Evolutionary conservation across 1,140 invertebrate genomes (phyloP), one percentile per base, ranked within the genome.

Genomic region (Drosophila nigrodunni): DNA sequence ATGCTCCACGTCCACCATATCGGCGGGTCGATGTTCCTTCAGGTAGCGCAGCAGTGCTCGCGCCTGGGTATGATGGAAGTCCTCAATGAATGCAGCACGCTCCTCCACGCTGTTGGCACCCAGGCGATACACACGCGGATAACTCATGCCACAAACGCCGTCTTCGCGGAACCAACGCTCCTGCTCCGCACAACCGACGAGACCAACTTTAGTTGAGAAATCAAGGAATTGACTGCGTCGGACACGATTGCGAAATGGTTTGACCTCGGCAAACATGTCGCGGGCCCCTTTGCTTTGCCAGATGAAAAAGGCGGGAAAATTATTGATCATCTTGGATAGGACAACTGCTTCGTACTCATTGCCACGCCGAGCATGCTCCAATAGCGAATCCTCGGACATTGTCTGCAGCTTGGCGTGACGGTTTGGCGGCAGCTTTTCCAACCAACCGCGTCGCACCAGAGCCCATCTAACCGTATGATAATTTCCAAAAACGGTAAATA

Each of bases 1-100:
- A 39, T 60, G 44, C 0, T 83, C 77, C 7, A 61, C 39, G 35
- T 89, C 80, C 2, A 77, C 54, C 30, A 92, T 3, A 6, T 80
- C 78, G 7, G 41, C 7, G 1, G 77, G 68, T 3, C 59, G 44
- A 7, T 86, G 77, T 18, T 94, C 93, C 0, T 95, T 93, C n/a
- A 97, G 82, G 95, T 95, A 97, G 83, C 96, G 96, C 11, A 98
- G 90, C 25, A 98, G 93, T 75, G 95, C 96, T 50, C 97, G 94
- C 77, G 97, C 98, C 7, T 97, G 95, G 10, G 97, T 98, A 49
- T 97, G 93, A 87, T 96, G 95, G 74, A 94, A 95, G 85, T 95
- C 95, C 43, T 93, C 92, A 8, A 93, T 90, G 67, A 95, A 95
- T 6, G 85, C 91, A 43, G 79, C 64, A 18, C 93, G 82, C 80